Conservation (phyloP, 2,888 invertebrate genomes). For the Eupithecia insigniata region DNA sequence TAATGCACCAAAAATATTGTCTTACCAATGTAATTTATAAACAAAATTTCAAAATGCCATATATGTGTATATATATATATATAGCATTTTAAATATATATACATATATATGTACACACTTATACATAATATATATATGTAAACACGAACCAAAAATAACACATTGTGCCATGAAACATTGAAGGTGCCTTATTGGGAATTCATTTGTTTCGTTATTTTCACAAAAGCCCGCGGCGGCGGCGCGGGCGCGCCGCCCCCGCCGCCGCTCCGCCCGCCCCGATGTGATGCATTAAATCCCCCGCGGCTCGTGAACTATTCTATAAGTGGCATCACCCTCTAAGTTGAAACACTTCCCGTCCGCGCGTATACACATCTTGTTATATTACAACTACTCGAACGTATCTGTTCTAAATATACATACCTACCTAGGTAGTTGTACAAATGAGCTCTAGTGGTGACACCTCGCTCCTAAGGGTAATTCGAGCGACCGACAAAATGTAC, state of each 20-base stretch:
- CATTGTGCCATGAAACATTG: too few relatives aligned
- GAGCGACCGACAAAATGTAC: slow-evolving; percentile 2
- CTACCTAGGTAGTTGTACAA: neutral
- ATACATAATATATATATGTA: too few relatives aligned
- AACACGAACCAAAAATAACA: too few relatives aligned
- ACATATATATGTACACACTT: too few relatives aligned
- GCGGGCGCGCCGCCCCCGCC: neutral
- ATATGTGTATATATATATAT: too few relatives aligned
- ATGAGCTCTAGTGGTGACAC: neutral
- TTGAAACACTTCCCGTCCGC: slow-evolving; percentile 13
- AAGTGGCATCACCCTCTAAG: slow-evolving; percentile 6
- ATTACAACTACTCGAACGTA: slow-evolving; percentile 28
- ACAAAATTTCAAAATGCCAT: too few relatives aligned
- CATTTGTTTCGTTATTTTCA: too few relatives aligned
- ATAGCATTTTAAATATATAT: too few relatives aligned
- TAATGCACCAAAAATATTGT: too few relatives aligned
- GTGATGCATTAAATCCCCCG: neutral
- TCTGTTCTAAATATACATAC: slow-evolving; percentile 24
- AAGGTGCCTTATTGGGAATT: too few relatives aligned
- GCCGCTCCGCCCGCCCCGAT: neutral
- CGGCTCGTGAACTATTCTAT: neutral
- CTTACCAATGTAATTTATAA: too few relatives aligned
- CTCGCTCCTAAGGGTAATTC: neutral
- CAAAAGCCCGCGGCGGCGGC: too few relatives aligned
- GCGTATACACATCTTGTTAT: slow-evolving; percentile 26